Percentiles rank a stretch among this genome's conserved stretches.
phyloP scores from a whole-genome alignment of 2,888 invertebrate genomes.

The Stenoptilia bipunctidactyla region DNA sequence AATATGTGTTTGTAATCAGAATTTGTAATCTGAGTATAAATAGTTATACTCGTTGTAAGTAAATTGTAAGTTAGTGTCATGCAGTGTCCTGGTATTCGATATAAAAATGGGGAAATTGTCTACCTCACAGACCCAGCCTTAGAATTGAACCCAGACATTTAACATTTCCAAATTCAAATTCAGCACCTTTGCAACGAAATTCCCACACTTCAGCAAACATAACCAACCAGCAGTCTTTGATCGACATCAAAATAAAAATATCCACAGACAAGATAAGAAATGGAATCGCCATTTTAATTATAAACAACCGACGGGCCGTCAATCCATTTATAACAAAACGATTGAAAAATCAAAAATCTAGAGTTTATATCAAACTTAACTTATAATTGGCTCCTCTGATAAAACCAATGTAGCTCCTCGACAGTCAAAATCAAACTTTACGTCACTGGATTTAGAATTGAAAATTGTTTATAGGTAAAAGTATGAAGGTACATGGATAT shows the following conservation, averaged over 20 bases:
- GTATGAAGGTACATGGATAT: conserved; percentile 27
- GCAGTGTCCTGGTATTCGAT: too few species aligned
- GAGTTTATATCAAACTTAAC: conserved; percentile 60
- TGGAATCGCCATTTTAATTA: conserved; percentile 65
- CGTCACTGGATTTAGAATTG: neutral
- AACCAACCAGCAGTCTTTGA: neutral
- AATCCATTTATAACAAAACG: conserved; percentile 53
- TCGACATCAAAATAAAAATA: neutral
- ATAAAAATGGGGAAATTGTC: too few species aligned
- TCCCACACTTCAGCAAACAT: neutral
- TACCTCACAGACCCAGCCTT: too few species aligned
- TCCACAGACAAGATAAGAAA: conserved; percentile 20
- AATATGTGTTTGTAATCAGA: too few species aligned
- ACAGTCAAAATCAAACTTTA: too few species aligned
- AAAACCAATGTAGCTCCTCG: conserved; percentile 9
- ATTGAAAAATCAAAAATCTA: conserved; percentile 61
- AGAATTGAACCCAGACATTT: too few species aligned
- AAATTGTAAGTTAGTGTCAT: too few species aligned
- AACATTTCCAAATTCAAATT: too few species aligned
- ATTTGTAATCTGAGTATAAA: too few species aligned
- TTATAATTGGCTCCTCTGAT: conserved; percentile 60
- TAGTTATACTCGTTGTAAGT: too few species aligned
- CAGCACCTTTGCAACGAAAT: too few species aligned
- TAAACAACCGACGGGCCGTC: conserved; percentile 40
- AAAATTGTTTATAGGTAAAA: neutral